Base-by-base conservation (phyloP, 2,797 vertebrate genomes). In the Taenioides sp. region DNA sequence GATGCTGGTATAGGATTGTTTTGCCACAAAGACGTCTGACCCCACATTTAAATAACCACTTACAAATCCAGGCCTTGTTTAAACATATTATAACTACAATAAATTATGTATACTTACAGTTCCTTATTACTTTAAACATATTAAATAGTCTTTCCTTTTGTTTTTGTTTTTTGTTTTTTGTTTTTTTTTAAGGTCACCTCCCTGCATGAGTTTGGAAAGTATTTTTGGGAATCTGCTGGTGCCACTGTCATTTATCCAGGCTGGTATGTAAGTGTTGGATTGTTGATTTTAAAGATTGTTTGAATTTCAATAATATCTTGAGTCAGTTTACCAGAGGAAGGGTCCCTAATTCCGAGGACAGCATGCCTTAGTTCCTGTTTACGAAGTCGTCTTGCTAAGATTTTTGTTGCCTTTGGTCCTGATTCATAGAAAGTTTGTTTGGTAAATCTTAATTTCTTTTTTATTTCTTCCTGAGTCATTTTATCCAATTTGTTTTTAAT, bases 1-100 rank as follows among this genome's bases (percentile, higher is more conserved):
- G 86, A 90, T 83, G 78, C 74, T 76, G 37, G 25, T 43, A 34
- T 78, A 63, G 74, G 65, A 70, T 64, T 73, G 59, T 59, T 37
- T 67, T 65, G 65, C 65, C 66, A 69, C 54, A 67, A 50, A 10
- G 31, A 27, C 31, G 34, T 66, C 7, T 52, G 27, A 65, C 43
- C 43, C 16, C 64, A 65, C 11, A 47, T 23, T 23, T 22, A 37
- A 64, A 64, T n/a, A 43, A 14, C 40, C 64, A 65, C 43, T 65
- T 50, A 20, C 10, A 65, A 49, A 50, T 50, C 64, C 43, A 25
- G 16, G 2, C 3, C 43, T 27, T 65, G 34, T 65, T 25, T 65
- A 65, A 49, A 49, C 22, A 25, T 18, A 65, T 23, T 25, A 1
- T 12, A 22, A 49, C 40, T 18, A 49, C 16, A 4, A 4, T 23